Percentiles rank a stretch among this genome's conserved stretches.
phyloP scores from a whole-genome alignment of 1,140 invertebrate genomes.

The Sinonovacula constricta region DNA sequence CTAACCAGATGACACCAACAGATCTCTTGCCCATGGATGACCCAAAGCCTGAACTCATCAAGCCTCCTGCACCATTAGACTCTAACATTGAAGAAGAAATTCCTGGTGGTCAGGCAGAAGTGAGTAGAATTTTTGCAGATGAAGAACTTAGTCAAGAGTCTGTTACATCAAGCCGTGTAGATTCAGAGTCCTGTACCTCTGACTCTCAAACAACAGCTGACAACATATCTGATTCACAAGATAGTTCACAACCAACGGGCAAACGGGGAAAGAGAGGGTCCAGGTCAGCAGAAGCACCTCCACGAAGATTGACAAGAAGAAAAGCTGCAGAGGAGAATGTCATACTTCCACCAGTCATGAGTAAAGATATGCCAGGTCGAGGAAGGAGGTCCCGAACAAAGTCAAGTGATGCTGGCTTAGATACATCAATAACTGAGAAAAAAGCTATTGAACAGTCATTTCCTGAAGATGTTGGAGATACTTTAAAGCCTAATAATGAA shows the following conservation, averaged over 20 bases:
- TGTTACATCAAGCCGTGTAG: background rate
- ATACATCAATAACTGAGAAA: too few relatives aligned
- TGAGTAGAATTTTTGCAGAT: background rate
- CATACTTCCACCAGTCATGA: conserved; percentile 42
- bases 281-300: background rate
- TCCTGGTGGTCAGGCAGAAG: background rate
- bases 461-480: too few relatives aligned
- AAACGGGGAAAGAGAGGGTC: background rate
- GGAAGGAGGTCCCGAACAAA: too few relatives aligned
- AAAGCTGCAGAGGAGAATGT: conserved; percentile 41
- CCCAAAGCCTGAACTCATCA: background rate
- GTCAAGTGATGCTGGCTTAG: too few relatives aligned
- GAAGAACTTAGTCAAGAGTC: conserved; percentile 4
- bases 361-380: conserved; percentile 25
- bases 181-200: background rate
- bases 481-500: too few relatives aligned
- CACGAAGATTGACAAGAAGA: conserved; percentile 33
- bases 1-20: background rate
- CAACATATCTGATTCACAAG: conserved; percentile 1
- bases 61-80: background rate
- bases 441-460: too few relatives aligned
- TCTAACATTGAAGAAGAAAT: background rate
- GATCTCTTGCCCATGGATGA: background rate
- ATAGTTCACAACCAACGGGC: background rate
- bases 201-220: conserved; percentile 2